These are phyloP conservation scores for Hemaris fuciformis DNA, from an alignment of 2,888 invertebrate genomes.

Conservation along the genomic window DNA sequence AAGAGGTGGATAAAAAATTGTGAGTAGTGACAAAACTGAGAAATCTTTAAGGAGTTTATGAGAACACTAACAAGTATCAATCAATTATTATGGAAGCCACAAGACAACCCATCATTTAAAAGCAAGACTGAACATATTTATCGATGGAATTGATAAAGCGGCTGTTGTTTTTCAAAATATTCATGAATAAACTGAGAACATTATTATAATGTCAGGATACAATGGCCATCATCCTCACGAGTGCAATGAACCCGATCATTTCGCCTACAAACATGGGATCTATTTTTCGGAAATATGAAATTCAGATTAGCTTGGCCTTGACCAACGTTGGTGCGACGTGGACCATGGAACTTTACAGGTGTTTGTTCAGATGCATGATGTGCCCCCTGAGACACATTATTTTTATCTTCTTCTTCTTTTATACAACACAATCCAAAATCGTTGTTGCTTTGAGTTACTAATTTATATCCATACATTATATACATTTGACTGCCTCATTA, in stretches of 20 bases:
- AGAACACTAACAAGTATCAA: background rate
- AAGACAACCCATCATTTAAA: background rate
- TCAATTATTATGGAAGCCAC: constrained; percentile 3
- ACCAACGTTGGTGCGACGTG: constrained; percentile 18
- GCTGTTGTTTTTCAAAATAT: background rate
- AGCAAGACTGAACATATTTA: background rate
- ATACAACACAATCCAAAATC: no score
- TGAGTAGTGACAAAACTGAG: no score
- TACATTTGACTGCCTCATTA: no score
- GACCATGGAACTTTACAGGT: constrained; percentile 16
- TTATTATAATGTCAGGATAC: constrained; percentile 5
- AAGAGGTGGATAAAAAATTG: no score
- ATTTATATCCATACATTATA: no score
- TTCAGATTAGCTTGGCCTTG: constrained; percentile 20
- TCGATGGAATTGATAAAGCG: background rate
- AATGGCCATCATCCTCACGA: constrained; percentile 11
- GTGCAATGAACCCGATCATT: constrained; percentile 19
- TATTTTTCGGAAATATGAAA: constrained; percentile 18
- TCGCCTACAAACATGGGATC: background rate
- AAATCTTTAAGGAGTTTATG: no score
- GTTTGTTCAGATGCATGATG: background rate
- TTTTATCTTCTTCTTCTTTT: no score
- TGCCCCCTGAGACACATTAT: no score
- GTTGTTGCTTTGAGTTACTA: no score
- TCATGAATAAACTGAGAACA: background rate